Evolutionary conservation across 1,140 invertebrate genomes (phyloP).

Genomic region (Leptoteleia sp.): DNA sequence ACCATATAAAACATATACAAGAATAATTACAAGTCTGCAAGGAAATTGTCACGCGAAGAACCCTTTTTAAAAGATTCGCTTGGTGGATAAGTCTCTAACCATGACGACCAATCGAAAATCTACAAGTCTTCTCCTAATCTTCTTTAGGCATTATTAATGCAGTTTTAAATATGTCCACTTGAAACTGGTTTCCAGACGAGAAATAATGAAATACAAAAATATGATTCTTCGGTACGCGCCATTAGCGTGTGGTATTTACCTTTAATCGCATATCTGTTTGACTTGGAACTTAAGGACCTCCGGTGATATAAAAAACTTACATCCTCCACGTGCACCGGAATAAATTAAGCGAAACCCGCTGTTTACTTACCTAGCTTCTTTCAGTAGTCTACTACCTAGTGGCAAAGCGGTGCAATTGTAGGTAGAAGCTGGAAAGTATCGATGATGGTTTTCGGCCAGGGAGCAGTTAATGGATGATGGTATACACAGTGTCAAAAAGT

Average conservation of each 20-base stretch:
- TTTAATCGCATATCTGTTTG: background rate
- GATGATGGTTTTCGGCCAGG: constrained; percentile 81
- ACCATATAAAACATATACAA: too few relatives aligned
- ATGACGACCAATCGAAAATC: too few relatives aligned
- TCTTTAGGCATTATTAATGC: too few relatives aligned
- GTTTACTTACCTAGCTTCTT: constrained; percentile 84
- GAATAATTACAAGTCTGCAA: too few relatives aligned
- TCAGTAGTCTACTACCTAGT: constrained; percentile 83
- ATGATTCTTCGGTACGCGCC: background rate
- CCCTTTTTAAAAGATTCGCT: too few relatives aligned
- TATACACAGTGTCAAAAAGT: constrained; percentile 90
- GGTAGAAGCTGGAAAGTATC: constrained; percentile 85
- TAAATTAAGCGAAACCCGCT: constrained; percentile 1
- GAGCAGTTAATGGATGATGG: constrained; percentile 85
- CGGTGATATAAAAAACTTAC: background rate
- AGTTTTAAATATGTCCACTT: too few relatives aligned
- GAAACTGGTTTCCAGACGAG: too few relatives aligned
- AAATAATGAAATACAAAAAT: too few relatives aligned
- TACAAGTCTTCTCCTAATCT: too few relatives aligned
- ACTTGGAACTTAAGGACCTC: too few relatives aligned
- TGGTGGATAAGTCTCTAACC: too few relatives aligned
- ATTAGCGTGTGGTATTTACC: background rate
- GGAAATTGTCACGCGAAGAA: too few relatives aligned
- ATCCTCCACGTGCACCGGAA: background rate
- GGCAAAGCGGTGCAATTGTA: constrained; percentile 82